Evolutionary conservation across 2,888 invertebrate genomes (phyloP).

Genomic region (Cybosia mesomella): DNA sequence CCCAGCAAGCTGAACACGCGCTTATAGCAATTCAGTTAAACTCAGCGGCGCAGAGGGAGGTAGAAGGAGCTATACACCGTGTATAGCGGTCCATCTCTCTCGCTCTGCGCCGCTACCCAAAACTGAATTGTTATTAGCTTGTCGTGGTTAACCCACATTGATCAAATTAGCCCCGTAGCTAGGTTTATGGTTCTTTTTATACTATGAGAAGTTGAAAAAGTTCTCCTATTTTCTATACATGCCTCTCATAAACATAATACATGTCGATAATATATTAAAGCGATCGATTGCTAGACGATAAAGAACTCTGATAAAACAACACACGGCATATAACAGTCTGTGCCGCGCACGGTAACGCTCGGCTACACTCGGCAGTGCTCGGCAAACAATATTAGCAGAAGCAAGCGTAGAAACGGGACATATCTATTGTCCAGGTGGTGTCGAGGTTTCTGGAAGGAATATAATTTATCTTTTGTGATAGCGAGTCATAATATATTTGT

Average conservation of each 20-base stretch:
- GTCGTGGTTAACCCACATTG: too few species aligned
- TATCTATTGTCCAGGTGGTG: constrained; percentile 73
- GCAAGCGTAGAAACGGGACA: constrained; percentile 80
- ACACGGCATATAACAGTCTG: constrained; percentile 27
- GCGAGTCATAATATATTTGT: neutral
- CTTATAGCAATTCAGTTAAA: too few species aligned
- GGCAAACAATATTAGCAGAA: constrained; percentile 67
- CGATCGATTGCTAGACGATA: constrained; percentile 37
- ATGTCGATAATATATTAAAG: constrained; percentile 46
- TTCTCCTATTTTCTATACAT: too few species aligned
- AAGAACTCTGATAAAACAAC: constrained; percentile 36
- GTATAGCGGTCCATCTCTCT: too few species aligned
- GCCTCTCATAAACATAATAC: constrained; percentile 30
- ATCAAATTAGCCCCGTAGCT: too few species aligned
- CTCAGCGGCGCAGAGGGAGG: too few species aligned
- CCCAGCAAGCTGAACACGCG: too few species aligned
- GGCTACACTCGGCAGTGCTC: constrained; percentile 12
- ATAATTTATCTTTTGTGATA: neutral
- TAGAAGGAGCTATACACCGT: too few species aligned
- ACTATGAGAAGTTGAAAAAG: too few species aligned
- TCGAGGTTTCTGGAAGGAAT: constrained; percentile 64
- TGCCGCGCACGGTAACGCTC: constrained; percentile 11
- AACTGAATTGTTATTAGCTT: too few species aligned
- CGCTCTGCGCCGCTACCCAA: too few species aligned
- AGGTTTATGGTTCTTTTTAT: too few species aligned